These are phyloP conservation scores for Gymnodraco acuticeps DNA, from an alignment of 2,797 vertebrate genomes.

Conservation along the genomic window DNA sequence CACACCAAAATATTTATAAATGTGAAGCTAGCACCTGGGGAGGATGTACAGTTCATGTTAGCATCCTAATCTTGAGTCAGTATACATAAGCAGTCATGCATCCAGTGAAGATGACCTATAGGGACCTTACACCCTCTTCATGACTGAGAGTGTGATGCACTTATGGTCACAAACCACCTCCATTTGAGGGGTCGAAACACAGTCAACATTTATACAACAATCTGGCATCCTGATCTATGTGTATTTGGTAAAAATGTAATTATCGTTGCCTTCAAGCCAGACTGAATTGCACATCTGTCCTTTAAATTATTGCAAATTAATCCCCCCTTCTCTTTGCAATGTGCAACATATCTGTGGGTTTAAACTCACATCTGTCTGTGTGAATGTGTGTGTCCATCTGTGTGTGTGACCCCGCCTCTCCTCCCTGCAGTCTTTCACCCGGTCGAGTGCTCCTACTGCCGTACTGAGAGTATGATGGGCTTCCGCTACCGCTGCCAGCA, in stretches of 20 bases:
- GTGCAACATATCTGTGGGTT: slow-evolving; percentile 55
- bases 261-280: neutral
- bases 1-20: slow-evolving; percentile 22
- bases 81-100: slow-evolving; percentile 26
- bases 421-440: slow-evolving; percentile 95
- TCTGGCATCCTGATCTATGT: slow-evolving; percentile 5
- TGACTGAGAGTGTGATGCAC: slow-evolving; percentile 39
- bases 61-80: slow-evolving; percentile 59
- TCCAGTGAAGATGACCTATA: slow-evolving; percentile 38
- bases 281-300: slow-evolving; percentile 33
- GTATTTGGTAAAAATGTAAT: slow-evolving; percentile 19
- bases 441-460: slow-evolving; percentile 98
- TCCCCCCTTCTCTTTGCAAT: slow-evolving; percentile 34
- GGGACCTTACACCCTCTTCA: slow-evolving; percentile 40
- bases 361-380: slow-evolving; percentile 56
- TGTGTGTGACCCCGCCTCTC: slow-evolving; percentile 57
- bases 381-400: slow-evolving; percentile 39
- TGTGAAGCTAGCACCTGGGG: neutral
- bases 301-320: slow-evolving; percentile 50
- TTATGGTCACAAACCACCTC: slow-evolving; percentile 44
- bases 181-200: slow-evolving; percentile 27
- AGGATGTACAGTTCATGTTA: slow-evolving; percentile 59
- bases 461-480: slow-evolving; percentile 99
- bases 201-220: neutral
- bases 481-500: slow-evolving; percentile 99